These are phyloP conservation scores for Tylochromis polylepis DNA, from an alignment of 2,113 vertebrate species.

Conservation along the genomic window DNA sequence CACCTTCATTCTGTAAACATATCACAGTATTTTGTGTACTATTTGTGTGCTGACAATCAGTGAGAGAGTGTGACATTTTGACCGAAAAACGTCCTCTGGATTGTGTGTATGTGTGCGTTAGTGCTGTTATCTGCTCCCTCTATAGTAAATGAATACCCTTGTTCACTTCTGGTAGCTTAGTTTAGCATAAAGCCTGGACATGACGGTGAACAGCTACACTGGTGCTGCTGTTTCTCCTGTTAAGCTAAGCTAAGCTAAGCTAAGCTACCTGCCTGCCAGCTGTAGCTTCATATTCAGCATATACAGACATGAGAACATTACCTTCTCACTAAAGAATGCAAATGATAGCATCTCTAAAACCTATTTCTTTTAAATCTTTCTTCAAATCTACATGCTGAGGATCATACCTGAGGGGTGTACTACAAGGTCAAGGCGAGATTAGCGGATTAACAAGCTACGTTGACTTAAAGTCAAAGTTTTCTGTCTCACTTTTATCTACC, in stretches of 20 bases:
- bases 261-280: background rate
- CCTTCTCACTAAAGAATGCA: background rate
- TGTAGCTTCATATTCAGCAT: background rate
- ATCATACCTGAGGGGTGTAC: background rate
- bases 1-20: background rate
- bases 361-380: background rate
- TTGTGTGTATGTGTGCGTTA: background rate
- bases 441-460: background rate
- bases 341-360: background rate
- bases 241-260: background rate
- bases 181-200: background rate
- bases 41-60: slow-evolving; percentile 65
- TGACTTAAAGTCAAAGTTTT: background rate
- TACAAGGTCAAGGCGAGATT: background rate
- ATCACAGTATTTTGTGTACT: slow-evolving; percentile 11
- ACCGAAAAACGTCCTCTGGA: slow-evolving; percentile 9
- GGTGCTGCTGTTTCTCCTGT: background rate
- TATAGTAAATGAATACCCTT: background rate
- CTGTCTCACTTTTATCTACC: too few relatives aligned
- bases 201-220: background rate
- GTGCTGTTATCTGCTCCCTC: background rate
- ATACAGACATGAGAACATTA: background rate
- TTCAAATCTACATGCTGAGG: background rate
- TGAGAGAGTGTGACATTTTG: slow-evolving; percentile 6
- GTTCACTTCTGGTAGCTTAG: background rate